These are phyloP conservation scores for Automeris io DNA, from an alignment of 2,888 invertebrate species.

Conservation along the genomic window DNA sequence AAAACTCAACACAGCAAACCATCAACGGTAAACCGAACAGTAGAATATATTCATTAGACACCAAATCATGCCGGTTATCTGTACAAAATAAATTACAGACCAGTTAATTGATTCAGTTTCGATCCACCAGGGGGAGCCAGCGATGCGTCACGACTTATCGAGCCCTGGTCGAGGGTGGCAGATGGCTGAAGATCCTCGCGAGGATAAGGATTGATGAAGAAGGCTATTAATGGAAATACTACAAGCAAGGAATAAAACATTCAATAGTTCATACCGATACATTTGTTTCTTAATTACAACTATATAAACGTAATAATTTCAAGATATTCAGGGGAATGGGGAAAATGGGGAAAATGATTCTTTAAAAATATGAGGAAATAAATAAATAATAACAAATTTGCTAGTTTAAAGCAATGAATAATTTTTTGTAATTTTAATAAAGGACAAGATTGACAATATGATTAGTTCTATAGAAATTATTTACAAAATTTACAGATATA, in stretches of 20 bases:
- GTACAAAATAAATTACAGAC: constrained; percentile 47
- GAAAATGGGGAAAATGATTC: too few species aligned
- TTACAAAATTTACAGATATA: too few species aligned
- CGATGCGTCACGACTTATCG: constrained; percentile 38
- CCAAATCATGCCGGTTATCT: constrained; percentile 26
- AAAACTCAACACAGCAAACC: not conserved
- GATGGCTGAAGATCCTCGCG: constrained; percentile 12
- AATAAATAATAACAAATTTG: too few species aligned
- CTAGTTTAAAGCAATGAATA: too few species aligned
- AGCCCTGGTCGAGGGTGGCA: constrained; percentile 16
- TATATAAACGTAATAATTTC: too few species aligned
- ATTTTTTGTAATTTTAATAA: too few species aligned
- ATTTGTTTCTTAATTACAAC: too few species aligned
- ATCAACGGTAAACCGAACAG: not conserved
- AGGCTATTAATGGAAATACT: constrained; percentile 1
- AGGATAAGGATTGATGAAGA: constrained; percentile 1
- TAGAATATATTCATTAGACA: constrained; percentile 5
- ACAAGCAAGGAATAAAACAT: constrained; percentile 1
- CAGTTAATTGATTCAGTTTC: constrained; percentile 46
- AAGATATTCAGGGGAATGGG: too few species aligned
- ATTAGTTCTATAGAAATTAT: too few species aligned
- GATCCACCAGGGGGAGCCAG: constrained; percentile 27
- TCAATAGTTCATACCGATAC: too few species aligned
- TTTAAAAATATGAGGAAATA: too few species aligned
- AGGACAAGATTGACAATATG: too few species aligned